Evolutionary conservation across 2,888 invertebrate species (phyloP), one percentile per base, ranked within the genome.

Genomic region (Eubasilissa splendida): DNA sequence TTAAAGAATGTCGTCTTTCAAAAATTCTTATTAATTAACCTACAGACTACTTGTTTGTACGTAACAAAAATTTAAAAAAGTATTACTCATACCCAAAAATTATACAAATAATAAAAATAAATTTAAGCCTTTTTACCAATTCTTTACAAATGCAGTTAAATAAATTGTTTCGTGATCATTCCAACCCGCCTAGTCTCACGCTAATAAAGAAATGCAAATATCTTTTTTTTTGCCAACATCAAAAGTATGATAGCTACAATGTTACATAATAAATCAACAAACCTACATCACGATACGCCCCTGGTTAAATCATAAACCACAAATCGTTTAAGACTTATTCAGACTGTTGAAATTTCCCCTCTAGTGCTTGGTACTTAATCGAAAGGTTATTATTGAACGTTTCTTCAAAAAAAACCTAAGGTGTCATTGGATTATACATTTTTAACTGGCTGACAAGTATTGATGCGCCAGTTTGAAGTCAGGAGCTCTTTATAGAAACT

Each of bases 261-360:
- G 9, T 33, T 54, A 31, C 70, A 54, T 22, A 31, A 54, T 70
- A 70, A 70, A 54, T 70, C 22, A 50, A 68, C 68, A 70, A 50
- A 31, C 70, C 70, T 53, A 54, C 54, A 70, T 78, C 78, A 78
- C 78, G 78, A 78, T 70, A 54, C 80, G 80, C 80, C 82, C 77
- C 80, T 82, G 81, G 78, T 78, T 60, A 54, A 70, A 70, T 70
- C 70, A 70, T 70, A 70, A 70, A 70, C 31, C 70, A 70, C 66
- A 52, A 50, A 50, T 68, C 66, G 50, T 68, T 68, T 68, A 50
- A 68, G 50, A 68, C 50, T 33, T 52, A 42, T 50, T 68, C 52
- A 9, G 42, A 3, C 11, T 11, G 42, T 4, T 33, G 2, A 12
- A 63, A 33, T 11, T 33, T 63, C 12, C 2, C 33, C 42, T 12